These are phyloP conservation scores for Seladonia tumulorum DNA, from an alignment of 2,888 invertebrate species.

Conservation along the genomic window DNA sequence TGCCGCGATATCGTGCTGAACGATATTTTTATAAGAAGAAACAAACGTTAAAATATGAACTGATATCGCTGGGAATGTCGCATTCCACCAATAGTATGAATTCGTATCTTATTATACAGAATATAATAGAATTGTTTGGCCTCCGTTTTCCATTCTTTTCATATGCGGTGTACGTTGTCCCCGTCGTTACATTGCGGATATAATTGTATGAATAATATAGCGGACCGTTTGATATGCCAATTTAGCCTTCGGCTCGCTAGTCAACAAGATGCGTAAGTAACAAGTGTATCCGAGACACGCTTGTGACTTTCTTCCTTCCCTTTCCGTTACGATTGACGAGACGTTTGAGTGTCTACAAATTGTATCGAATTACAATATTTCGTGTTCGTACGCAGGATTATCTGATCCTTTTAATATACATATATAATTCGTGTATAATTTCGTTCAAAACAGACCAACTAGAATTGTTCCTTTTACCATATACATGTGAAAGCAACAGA, in stretches of 20 bases:
- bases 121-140: background rate
- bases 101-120: background rate
- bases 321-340: background rate
- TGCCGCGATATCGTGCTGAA: background rate
- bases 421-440: background rate
- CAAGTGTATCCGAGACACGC: background rate
- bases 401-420: background rate
- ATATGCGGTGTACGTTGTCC: background rate
- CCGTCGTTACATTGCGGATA: background rate
- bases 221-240: background rate
- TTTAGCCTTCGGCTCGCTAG: background rate
- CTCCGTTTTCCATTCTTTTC: background rate
- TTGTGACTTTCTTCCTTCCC: background rate
- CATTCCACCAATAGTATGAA: background rate
- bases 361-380: background rate
- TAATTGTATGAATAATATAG: constrained; percentile 18
- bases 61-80: background rate
- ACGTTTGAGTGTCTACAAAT: background rate
- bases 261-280: constrained; percentile 5
- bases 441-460: background rate
- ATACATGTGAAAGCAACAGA: too few relatives aligned
- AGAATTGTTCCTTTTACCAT: background rate
- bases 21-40: background rate
- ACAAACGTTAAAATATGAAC: background rate
- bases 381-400: background rate